Evolutionary conservation across 2,888 invertebrate genomes (phyloP).

Genomic region (Chironomus tentans): DNA sequence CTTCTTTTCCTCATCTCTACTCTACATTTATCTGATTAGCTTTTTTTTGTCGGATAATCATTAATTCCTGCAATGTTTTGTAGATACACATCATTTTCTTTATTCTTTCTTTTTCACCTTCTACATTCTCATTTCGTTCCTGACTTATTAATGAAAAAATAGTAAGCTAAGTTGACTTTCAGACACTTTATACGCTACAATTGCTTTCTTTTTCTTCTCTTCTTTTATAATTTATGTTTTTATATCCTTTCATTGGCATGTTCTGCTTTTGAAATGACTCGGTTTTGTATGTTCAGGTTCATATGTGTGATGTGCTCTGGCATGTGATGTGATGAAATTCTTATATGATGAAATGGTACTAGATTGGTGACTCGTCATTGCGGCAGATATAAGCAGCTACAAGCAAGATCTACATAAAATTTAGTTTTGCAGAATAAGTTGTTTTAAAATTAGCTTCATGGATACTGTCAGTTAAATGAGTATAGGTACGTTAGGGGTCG

Average conservation of each 20-base stretch:
- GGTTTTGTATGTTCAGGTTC: background rate
- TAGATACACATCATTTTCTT: background rate
- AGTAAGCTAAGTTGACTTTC: background rate
- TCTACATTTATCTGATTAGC: constrained; percentile 22
- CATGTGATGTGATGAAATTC: background rate
- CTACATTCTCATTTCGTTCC: background rate
- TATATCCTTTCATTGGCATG: background rate
- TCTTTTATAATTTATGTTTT: background rate
- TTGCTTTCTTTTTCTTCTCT: background rate
- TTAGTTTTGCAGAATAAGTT: too few relatives aligned
- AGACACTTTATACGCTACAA: background rate
- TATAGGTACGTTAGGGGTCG: too few relatives aligned
- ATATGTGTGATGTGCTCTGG: background rate
- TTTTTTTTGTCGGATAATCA: constrained; percentile 18
- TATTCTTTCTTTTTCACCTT: background rate
- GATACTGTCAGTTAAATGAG: too few relatives aligned
- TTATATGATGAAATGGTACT: too few relatives aligned
- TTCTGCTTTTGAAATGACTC: background rate
- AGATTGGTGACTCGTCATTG: too few relatives aligned
- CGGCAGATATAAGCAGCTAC: too few relatives aligned
- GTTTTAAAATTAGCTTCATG: too few relatives aligned
- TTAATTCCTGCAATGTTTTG: constrained; percentile 11
- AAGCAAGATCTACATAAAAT: too few relatives aligned
- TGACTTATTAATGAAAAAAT: background rate
- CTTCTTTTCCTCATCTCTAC: background rate